Conservation (phyloP, 2,888 invertebrate species). For the Caenorhabditis becei region DNA sequence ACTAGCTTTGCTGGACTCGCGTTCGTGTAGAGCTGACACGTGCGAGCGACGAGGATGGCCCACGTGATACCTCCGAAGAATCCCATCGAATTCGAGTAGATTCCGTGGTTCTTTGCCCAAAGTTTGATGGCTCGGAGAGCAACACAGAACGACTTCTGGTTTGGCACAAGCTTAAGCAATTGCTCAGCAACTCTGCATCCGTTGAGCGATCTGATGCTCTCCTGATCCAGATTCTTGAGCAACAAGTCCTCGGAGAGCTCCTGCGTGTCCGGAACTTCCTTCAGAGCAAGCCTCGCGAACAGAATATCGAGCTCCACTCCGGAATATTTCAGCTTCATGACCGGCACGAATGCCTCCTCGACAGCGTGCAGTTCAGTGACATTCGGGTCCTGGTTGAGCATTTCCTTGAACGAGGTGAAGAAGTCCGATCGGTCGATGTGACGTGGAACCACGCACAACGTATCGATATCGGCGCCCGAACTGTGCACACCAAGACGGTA, state of each 20-base stretch:
- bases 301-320: conserved; percentile 97
- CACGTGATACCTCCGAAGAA: conserved; percentile 96
- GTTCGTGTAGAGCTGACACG: conserved; percentile 98
- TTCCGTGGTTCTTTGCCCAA: conserved; percentile 84
- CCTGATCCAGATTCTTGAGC: conserved; percentile 94
- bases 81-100: conserved; percentile 97
- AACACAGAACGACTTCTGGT: conserved; percentile 93
- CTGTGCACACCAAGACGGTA: conserved; percentile 92
- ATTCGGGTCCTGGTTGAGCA: conserved; percentile 88
- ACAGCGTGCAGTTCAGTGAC: conserved; percentile 86
- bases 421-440: conserved; percentile 96
- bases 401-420: conserved; percentile 94
- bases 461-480: conserved; percentile 96
- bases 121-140: conserved; percentile 95
- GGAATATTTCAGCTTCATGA: conserved; percentile 99
- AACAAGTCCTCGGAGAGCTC: conserved; percentile 93
- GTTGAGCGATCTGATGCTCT: conserved; percentile 87
- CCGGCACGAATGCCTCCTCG: conserved; percentile 98
- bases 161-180: conserved; percentile 94
- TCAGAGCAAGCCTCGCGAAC: conserved; percentile 95
- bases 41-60: conserved; percentile 99
- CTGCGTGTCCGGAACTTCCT: conserved; percentile 88
- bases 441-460: conserved; percentile 95
- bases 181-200: conserved; percentile 98
- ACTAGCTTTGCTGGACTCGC: conserved; percentile 94